Evolutionary conservation across 2,113 vertebrate genomes (phyloP).

Genomic region (Microtus richardsoni): DNA sequence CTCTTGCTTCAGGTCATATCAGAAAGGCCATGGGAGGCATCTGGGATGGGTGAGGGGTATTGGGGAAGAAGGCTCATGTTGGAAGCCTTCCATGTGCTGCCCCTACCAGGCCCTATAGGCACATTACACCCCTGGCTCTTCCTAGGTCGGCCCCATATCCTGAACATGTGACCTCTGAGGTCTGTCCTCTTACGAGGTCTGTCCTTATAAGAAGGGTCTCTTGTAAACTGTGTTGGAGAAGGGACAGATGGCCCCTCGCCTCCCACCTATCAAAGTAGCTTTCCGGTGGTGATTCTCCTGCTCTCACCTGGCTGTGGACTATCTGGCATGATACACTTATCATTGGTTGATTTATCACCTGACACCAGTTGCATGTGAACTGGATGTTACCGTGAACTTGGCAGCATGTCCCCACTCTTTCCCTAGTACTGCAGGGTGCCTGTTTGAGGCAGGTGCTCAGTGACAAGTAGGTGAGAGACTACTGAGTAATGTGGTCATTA

Average conservation of each 20-base stretch:
- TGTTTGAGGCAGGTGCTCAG: background rate
- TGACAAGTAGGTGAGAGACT: background rate
- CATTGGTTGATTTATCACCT: background rate
- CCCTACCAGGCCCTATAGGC: background rate
- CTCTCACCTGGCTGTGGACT: background rate
- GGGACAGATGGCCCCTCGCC: background rate
- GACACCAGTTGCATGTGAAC: background rate
- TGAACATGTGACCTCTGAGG: background rate
- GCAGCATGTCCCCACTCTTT: background rate
- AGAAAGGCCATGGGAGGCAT: background rate
- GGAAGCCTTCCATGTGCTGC: background rate
- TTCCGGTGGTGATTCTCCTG: too few species aligned
- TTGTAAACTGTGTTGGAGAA: background rate
- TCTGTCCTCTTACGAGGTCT: background rate
- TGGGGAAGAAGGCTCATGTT: background rate
- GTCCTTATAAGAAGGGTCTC: background rate
- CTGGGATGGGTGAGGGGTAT: background rate
- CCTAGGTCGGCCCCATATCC: background rate
- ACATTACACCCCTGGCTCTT: rapidly evolving
- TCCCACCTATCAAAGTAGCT: background rate
- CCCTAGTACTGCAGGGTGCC: background rate
- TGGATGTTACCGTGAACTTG: background rate
- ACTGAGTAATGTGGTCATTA: background rate
- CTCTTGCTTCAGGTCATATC: background rate
- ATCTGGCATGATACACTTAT: background rate